Evolutionary conservation across 2,113 vertebrate species (phyloP).

Genomic region (Rhinolophus sinicus): DNA sequence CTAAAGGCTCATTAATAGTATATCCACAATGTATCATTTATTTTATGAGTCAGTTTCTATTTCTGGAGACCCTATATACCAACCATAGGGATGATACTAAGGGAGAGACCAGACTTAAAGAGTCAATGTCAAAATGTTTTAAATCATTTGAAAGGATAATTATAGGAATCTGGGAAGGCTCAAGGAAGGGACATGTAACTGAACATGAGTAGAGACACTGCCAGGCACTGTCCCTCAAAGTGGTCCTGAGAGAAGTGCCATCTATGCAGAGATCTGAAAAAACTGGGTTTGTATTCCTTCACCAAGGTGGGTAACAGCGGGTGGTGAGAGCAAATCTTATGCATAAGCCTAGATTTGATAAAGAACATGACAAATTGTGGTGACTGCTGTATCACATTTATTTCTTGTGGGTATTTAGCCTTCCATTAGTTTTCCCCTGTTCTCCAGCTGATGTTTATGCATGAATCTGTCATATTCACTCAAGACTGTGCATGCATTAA

Average conservation of each 20-base stretch:
- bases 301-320: neutral
- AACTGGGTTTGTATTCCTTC: neutral
- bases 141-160: neutral
- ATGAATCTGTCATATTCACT: constrained; percentile 16
- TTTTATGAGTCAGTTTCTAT: neutral
- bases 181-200: neutral
- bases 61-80: neutral
- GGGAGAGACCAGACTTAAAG: neutral
- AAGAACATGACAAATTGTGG: neutral
- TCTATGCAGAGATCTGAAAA: neutral
- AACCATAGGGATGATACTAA: neutral
- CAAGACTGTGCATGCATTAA: neutral
- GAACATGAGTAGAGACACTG: no score
- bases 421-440: neutral
- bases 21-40: neutral
- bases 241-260: neutral
- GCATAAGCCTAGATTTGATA: neutral
- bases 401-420: neutral
- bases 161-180: neutral
- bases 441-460: neutral
- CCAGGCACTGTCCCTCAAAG: neutral
- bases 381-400: neutral
- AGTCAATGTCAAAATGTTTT: neutral
- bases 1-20: neutral
- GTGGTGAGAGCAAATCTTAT: neutral